Percentiles rank a stretch among this genome's conserved stretches.
phyloP scores from a whole-genome alignment of 2,888 invertebrate species.

The Euproctis similis region DNA sequence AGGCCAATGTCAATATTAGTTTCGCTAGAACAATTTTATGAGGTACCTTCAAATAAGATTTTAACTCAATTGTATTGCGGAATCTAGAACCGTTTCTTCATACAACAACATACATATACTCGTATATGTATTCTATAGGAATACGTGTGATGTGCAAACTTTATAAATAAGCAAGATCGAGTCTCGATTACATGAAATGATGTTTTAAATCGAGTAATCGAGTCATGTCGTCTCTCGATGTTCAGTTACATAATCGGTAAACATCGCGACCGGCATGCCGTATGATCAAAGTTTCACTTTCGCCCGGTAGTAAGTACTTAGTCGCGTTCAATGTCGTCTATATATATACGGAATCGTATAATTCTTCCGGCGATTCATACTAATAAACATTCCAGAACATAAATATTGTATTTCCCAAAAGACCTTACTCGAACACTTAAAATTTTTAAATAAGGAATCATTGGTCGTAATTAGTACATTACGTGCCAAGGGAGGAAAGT shows the following conservation, averaged over 20 bases:
- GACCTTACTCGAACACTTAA: too few relatives aligned
- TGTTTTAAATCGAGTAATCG: constrained; percentile 41
- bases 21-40: constrained; percentile 13
- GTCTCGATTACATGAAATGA: constrained; percentile 34
- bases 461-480: too few relatives aligned
- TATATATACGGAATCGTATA: too few relatives aligned
- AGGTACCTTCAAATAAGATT: constrained; percentile 8
- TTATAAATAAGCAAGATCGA: constrained; percentile 14
- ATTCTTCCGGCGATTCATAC: too few relatives aligned
- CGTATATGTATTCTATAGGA: background rate
- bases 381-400: too few relatives aligned
- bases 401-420: too few relatives aligned
- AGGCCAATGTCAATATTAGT: constrained; percentile 29
- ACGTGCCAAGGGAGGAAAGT: too few relatives aligned
- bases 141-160: constrained; percentile 15
- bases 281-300: constrained; percentile 61
- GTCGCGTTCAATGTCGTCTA: constrained; percentile 28
- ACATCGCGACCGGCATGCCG: constrained; percentile 42
- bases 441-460: too few relatives aligned
- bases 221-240: constrained; percentile 34
- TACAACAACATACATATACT: too few relatives aligned
- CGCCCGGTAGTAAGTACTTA: constrained; percentile 59
- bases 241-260: constrained; percentile 39
- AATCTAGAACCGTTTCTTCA: constrained; percentile 27
- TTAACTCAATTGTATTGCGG: constrained; percentile 11